Percentiles rank a stretch among this genome's conserved stretches.
Evolutionary conservation across 2,888 invertebrate genomes (phyloP).

Genomic region (Melinaea marsaeus): DNA sequence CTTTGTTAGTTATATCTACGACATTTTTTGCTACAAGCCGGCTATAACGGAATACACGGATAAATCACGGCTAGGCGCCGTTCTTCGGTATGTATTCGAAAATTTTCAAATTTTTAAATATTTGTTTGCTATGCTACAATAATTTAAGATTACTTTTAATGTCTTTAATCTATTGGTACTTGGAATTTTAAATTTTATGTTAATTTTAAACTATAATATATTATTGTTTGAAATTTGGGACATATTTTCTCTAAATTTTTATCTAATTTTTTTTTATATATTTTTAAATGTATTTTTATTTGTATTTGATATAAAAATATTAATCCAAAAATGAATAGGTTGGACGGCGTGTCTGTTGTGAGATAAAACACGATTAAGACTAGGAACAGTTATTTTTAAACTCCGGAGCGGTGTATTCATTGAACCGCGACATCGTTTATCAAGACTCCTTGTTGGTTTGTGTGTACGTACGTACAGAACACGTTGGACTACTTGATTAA

Average conservation of each 20-base stretch:
- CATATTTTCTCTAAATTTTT: too few species aligned
- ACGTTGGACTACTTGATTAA: conserved; percentile 47
- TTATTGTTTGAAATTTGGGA: too few species aligned
- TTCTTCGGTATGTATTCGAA: conserved; percentile 16
- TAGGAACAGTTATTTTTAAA: conserved; percentile 57
- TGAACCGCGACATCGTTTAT: conserved; percentile 67
- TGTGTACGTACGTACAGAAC: conserved; percentile 27
- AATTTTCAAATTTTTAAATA: conserved; percentile 16
- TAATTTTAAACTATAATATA: too few species aligned
- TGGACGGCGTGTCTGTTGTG: too few species aligned
- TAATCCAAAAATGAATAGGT: too few species aligned
- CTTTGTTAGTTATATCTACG: conserved; percentile 40
- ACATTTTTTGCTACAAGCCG: conserved; percentile 34
- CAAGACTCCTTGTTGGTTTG: conserved; percentile 63
- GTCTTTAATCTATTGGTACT: too few species aligned
- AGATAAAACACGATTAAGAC: too few species aligned
- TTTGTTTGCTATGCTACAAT: conserved; percentile 3
- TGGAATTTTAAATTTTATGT: too few species aligned
- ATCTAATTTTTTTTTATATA: too few species aligned
- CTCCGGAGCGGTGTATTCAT: conserved; percentile 65
- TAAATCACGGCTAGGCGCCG: conserved; percentile 22
- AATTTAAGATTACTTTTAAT: not conserved
- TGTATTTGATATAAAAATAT: too few species aligned
- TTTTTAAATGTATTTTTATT: too few species aligned
- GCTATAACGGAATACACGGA: conserved; percentile 24